phyloP scores from a whole-genome alignment of 2,113 vertebrate genomes.

The Dinomys branickii region DNA sequence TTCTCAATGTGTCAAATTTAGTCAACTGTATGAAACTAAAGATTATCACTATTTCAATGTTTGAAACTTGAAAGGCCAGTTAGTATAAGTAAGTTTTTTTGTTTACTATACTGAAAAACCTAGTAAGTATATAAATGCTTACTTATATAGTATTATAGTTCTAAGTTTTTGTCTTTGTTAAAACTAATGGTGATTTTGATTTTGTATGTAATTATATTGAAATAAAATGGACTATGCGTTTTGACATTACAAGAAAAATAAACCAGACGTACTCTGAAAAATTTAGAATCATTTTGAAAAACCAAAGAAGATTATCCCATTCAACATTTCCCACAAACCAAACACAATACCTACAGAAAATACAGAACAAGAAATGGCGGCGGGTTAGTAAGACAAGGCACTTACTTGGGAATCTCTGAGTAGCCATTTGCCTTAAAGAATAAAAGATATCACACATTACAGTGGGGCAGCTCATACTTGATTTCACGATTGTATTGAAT shows the following conservation, averaged over 20 bases:
- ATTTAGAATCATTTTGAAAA: slow-evolving; percentile 19
- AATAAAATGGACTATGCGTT: slow-evolving; percentile 5
- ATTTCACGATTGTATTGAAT: slow-evolving; percentile 95
- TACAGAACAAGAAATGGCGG: not conserved
- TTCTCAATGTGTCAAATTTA: slow-evolving; percentile 38
- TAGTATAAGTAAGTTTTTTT: not conserved
- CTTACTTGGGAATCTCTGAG: slow-evolving; percentile 96
- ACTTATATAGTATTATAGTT: not conserved
- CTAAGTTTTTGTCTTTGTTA: slow-evolving; percentile 45
- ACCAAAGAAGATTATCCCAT: not conserved
- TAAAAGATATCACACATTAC: slow-evolving; percentile 98
- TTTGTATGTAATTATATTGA: slow-evolving; percentile 10
- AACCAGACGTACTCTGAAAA: slow-evolving; percentile 21
- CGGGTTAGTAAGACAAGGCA: slow-evolving; percentile 55
- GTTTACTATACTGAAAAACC: not conserved
- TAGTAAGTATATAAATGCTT: slow-evolving; percentile 5
- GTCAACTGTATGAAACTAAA: not conserved
- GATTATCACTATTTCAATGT: not conserved
- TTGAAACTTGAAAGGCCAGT: not conserved
- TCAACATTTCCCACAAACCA: slow-evolving; percentile 55
- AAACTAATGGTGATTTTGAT: slow-evolving; percentile 50
- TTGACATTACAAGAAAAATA: slow-evolving; percentile 58
- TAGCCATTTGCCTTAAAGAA: slow-evolving; percentile 94
- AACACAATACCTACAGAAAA: slow-evolving; percentile 20
- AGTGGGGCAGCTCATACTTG: slow-evolving; percentile 97